A percentile compares a stretch with the other conserved stretches of the same genome.
Conservation (phyloP, 2,113 vertebrate genomes). For the Ceyx cyanopectus region DNA sequence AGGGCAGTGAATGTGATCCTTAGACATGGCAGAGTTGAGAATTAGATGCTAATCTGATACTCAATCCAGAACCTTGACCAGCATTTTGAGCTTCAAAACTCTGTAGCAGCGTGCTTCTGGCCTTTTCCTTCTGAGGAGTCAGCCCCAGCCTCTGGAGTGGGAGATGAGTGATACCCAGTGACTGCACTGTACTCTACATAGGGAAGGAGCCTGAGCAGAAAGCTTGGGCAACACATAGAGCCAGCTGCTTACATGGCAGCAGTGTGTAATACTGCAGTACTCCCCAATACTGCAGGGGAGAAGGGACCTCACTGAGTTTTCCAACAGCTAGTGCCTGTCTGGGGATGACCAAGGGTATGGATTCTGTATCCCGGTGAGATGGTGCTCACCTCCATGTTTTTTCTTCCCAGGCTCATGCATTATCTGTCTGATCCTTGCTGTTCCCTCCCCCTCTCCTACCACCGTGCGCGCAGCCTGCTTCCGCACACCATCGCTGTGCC, state of each 20-base stretch:
- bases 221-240: background rate
- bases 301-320: background rate
- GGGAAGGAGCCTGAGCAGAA: background rate
- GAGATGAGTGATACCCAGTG: background rate
- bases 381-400: background rate
- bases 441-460: conserved; percentile 9
- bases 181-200: background rate
- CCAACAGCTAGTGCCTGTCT: background rate
- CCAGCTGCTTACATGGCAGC: background rate
- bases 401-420: background rate
- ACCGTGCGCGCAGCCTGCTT: background rate
- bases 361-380: background rate
- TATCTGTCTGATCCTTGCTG: conserved; percentile 2
- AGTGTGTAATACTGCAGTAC: too few relatives aligned
- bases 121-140: background rate
- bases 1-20: background rate
- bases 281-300: background rate
- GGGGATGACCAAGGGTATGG: background rate
- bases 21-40: background rate
- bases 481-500: conserved; percentile 48
- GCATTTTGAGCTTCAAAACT: background rate
- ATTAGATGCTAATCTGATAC: background rate
- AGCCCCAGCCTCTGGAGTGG: background rate
- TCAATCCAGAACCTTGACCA: background rate
- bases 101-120: background rate